Evolutionary conservation across 2,797 vertebrate species (phyloP), one percentile per base, ranked within the genome.

Genomic region (Amblyopsis hoosieri): DNA sequence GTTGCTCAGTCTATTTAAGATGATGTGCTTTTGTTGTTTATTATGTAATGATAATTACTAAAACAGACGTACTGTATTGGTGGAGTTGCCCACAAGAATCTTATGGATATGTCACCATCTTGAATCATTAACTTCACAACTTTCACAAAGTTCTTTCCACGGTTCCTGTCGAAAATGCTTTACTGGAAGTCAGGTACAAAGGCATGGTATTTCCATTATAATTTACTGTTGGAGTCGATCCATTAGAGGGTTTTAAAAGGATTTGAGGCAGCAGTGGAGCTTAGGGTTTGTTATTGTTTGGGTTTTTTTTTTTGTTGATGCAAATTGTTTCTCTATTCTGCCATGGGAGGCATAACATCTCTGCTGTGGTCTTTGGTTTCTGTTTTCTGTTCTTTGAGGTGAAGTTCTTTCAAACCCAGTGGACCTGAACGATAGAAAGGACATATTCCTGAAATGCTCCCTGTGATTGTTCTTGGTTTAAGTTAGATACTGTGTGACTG

Each of bases 251-350:
- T 47, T 66, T 57, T 33, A n/a, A 51, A 54, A 45, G 51, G 64
- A 69, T 58, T 50, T 33, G 57, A 46, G 45, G 64, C 54, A 49
- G 51, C 29, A 14, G 31, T 11, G 12, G 55, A 62, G 3, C 9
- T 45, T 31, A 45, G 33, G 56, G 58, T 62, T 62, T 67, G 54
- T 60, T 53, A 17, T 54, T 63, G 19, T 64, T 66, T 52, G 54
- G 45, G 61, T 29, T 29, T 29, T 17, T 29, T 56, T 9, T 23
- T 2, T 64, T 69, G 45, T 64, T 64, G 53, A 55, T 29, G 33
- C 15, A 17, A 8, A 49, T 55, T 50, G 50, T 54, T 57, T 62
- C 60, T 62, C 11, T 29, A 11, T 61, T 19, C 23, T 12, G 19
- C 9, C 23, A 45, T 42, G 42, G 33, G 45, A 56, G 33, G 29